Evolutionary conservation across 30 jellyfish, hydroid and myxozoan species (phyloP), one percentile per base, ranked within the genome.

Genomic region (Calvadosia cruxmelitensis): DNA sequence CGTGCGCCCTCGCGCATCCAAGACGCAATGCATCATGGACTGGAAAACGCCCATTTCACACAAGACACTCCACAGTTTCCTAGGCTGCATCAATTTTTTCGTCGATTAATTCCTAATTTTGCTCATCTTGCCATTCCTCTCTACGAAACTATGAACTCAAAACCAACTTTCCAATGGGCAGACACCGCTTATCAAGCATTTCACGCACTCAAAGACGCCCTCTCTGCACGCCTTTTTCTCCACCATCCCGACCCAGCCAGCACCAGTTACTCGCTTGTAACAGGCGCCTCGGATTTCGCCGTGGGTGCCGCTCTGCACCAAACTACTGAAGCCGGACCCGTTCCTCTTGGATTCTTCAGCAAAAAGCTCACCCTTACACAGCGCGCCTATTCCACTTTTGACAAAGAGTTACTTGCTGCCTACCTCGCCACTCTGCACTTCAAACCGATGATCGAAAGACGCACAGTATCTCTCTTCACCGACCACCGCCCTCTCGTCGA

Each of bases 261-360:
- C 20, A 69, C 80, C 7, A 69, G 78, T n/a, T 36, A 49, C 34
- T 64, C 67, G 28, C 71, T 63, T n/a, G 64, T 66, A 71, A 66
- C 63, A n/a, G 85, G 64, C 34, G 80, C 85, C 64, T 74, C 85
- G 23, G 63, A 74, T 71, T 36, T n/a, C 71, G 62, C 15, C 78
- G 64, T 30, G 71, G 62, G 27, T 1, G 34, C 78, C n/a, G n/a
- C n/a, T n/a, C n/a, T n/a, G n/a, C n/a, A n/a, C n/a, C n/a, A n/a
- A n/a, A n/a, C n/a, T n/a, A n/a, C n/a, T n/a, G n/a, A n/a, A n/a
- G n/a, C n/a, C n/a, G n/a, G n/a, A n/a, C n/a, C n/a, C n/a, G n/a
- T n/a, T n/a, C 83, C 83, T 34, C 62, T 66, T 31, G 24, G 67
- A 12, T 74, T 75, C 67, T 75, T 75, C 53, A 53, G 75, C 29